phyloP scores from a whole-genome alignment of 2,797 vertebrate species.

The Columba guinea region DNA sequence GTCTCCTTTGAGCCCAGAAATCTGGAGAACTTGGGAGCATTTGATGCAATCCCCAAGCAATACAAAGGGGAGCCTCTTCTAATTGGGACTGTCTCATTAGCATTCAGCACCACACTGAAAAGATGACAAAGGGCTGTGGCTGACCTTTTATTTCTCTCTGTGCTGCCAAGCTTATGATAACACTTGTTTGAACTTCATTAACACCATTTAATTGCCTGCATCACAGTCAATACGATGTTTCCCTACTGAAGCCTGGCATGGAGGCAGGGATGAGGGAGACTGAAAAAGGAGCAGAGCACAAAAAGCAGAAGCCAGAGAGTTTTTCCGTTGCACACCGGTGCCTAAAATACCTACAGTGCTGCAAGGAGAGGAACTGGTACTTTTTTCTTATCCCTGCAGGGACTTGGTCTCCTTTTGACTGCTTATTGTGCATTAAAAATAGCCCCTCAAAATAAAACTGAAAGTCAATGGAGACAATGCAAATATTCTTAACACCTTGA shows the following conservation, averaged over 20 bases:
- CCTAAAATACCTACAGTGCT: constrained; percentile 16
- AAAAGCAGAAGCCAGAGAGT: constrained; percentile 24
- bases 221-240: constrained; percentile 64
- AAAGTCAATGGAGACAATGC: background rate
- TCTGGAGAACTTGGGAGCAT: constrained; percentile 58
- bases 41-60: constrained; percentile 55
- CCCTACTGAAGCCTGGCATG: background rate
- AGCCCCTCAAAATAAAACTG: background rate
- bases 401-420: background rate
- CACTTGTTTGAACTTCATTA: constrained; percentile 72
- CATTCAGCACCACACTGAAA: constrained; percentile 25
- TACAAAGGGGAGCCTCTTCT: constrained; percentile 52
- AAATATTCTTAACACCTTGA: background rate
- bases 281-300: constrained; percentile 3
- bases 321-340: background rate
- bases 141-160: constrained; percentile 68
- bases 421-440: background rate
- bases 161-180: constrained; percentile 61
- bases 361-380: background rate
- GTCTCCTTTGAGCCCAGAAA: constrained; percentile 60
- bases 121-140: constrained; percentile 42
- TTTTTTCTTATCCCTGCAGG: background rate
- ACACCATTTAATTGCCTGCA: constrained; percentile 65
- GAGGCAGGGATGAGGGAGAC: background rate
- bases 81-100: constrained; percentile 52